These are phyloP conservation scores for Drosophila kanekoi DNA, from an alignment of 2,888 invertebrate species.

Conservation along the genomic window DNA sequence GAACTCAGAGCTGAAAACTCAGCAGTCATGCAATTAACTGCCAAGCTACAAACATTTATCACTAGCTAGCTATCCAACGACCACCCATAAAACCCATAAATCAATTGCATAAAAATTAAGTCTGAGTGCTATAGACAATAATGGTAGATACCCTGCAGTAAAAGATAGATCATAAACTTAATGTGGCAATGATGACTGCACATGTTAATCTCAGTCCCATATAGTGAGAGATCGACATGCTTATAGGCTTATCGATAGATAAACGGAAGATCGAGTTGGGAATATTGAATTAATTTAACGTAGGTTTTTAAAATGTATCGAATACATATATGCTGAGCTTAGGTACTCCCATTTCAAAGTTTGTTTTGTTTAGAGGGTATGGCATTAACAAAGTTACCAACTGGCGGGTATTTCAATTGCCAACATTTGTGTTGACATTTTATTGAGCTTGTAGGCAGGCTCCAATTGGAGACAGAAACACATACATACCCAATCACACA, in stretches of 20 bases:
- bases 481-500: constrained; percentile 28
- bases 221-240: too few species aligned
- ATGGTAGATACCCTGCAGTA: constrained; percentile 32
- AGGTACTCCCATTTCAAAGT: neutral
- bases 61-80: constrained; percentile 41
- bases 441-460: constrained; percentile 63
- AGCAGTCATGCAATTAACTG: constrained; percentile 55
- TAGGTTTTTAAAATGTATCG: too few species aligned
- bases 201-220: too few species aligned
- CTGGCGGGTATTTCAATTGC: constrained; percentile 57
- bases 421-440: constrained; percentile 79
- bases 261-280: too few species aligned
- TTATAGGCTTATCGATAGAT: too few species aligned
- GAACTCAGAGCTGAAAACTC: constrained; percentile 16
- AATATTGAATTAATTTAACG: too few species aligned
- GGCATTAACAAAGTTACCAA: constrained; percentile 18
- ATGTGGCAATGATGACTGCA: neutral
- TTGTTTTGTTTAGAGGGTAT: constrained; percentile 28
- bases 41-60: constrained; percentile 57
- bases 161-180: neutral
- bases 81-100: constrained; percentile 67
- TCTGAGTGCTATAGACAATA: neutral
- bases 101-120: constrained; percentile 22
- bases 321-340: neutral
- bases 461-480: constrained; percentile 16